Evolutionary conservation across 1,140 invertebrate genomes (phyloP).

Genomic region (Calephelis virginiensis): DNA sequence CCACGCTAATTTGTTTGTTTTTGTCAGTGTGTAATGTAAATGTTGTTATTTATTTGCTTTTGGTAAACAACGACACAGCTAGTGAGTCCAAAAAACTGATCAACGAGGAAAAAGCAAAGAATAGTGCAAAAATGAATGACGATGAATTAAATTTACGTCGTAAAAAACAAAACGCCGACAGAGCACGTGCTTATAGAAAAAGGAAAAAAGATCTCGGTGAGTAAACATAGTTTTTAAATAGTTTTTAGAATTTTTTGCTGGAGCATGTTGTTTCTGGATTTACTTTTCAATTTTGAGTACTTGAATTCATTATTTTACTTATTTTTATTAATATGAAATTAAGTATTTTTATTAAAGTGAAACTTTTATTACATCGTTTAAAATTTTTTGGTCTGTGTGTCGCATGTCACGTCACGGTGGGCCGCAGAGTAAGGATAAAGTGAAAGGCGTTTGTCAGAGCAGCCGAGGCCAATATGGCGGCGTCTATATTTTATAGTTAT

Average conservation of each 20-base stretch:
- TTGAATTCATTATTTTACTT: background rate
- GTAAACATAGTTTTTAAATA: constrained; percentile 19
- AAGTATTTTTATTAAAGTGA: background rate
- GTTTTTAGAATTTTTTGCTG: constrained; percentile 22
- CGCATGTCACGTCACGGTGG: too few relatives aligned
- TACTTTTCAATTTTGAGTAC: constrained; percentile 23
- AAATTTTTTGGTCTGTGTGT: too few relatives aligned
- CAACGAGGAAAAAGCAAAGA: constrained; percentile 25
- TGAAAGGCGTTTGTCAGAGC: too few relatives aligned
- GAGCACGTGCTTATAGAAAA: constrained; percentile 29
- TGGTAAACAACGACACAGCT: constrained; percentile 22
- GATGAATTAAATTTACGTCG: constrained; percentile 32
- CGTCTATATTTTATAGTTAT: too few relatives aligned
- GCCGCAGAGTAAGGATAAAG: too few relatives aligned
- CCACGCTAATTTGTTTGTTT: constrained; percentile 2
- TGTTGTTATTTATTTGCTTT: constrained; percentile 19
- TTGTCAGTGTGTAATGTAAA: constrained; percentile 1
- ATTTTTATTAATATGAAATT: constrained; percentile 1
- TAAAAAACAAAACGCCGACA: constrained; percentile 27
- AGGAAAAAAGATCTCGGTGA: constrained; percentile 31
- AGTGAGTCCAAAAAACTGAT: constrained; percentile 23
- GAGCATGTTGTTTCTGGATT: constrained; percentile 25
- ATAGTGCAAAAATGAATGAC: constrained; percentile 24
- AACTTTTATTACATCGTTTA: too few relatives aligned
- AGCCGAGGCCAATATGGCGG: too few relatives aligned